Conservation (phyloP, 2,888 invertebrate species). For the Sinopyrophorus schimmeli region DNA sequence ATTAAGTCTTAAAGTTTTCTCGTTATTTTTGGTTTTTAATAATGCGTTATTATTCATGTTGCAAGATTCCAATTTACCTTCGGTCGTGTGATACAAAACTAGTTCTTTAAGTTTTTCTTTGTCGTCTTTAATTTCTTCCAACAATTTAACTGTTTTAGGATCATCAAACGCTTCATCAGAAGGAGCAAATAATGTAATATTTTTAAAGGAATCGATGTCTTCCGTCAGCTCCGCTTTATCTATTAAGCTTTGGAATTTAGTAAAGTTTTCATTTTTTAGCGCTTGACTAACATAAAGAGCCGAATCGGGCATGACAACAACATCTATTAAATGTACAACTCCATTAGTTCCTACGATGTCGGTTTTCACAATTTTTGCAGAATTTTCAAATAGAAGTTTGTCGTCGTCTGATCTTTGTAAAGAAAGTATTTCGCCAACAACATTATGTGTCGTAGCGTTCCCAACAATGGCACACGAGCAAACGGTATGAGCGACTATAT, state of each 20-base stretch:
- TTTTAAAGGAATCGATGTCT: conserved; percentile 61
- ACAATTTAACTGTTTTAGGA: conserved; percentile 50
- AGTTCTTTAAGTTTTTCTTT: conserved; percentile 59
- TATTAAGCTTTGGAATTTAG: conserved; percentile 61
- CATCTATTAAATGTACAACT: conserved; percentile 71
- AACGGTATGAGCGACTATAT: conserved; percentile 68
- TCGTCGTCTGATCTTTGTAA: conserved; percentile 58
- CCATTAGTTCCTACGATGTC: conserved; percentile 74
- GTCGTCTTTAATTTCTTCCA: conserved; percentile 52
- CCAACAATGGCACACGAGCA: conserved; percentile 65
- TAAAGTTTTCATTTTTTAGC: conserved; percentile 63
- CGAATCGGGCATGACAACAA: conserved; percentile 66
- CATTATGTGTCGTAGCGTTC: conserved; percentile 58
- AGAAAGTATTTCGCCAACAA: conserved; percentile 57
- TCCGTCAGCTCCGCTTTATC: conserved; percentile 61
- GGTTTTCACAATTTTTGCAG: conserved; percentile 60
- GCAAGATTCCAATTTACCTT: conserved; percentile 61
- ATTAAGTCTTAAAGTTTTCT: conserved; percentile 61
- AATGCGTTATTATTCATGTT: conserved; percentile 60
- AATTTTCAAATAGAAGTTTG: conserved; percentile 61
- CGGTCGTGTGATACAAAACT: conserved; percentile 65
- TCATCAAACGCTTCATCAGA: conserved; percentile 65
- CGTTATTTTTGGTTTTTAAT: conserved; percentile 57
- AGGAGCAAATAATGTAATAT: conserved; percentile 67
- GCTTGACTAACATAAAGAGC: conserved; percentile 53